Evolutionary conservation across 64 coral and sea anemone genomes (phyloP), one percentile per base, ranked within the genome.

Genomic region (Dendronephthya gigantea): DNA sequence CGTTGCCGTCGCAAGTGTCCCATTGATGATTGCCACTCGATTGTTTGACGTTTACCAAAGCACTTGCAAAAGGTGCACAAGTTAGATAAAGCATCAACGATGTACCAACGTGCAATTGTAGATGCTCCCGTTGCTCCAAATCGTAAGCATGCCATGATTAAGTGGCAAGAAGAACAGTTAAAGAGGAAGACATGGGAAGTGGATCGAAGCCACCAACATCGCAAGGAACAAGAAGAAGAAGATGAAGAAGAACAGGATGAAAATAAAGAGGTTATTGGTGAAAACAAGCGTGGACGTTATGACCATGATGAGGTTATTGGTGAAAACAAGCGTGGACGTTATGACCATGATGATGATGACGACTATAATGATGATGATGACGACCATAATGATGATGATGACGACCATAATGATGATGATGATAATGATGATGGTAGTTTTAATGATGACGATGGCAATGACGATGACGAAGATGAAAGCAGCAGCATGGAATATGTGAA

Each of bases 401-500:
- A n/a, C n/a, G n/a, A n/a, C n/a, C n/a, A n/a, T n/a, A 33, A 69
- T 47, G 0, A 28, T 75, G 34, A 81, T 48, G 32, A 40, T 51
- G 87, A 65, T 38, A 49, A 51, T 81, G 40, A 84, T n/a, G n/a
- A n/a, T n/a, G n/a, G n/a, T n/a, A n/a, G n/a, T 49, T 58, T 31
- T 37, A 59, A 82, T 39, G 41, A 15, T 40, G 48, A 86, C 69
- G 87, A 89, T 83, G 66, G 62, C 36, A 55, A 83, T 83, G 87
- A 89, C 29, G 58, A 79, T 74, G 74, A 66, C 75, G 68, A 83
- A 41, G 22, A n/a, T n/a, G n/a, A n/a, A n/a, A 50, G 48, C 48
- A 47, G 23, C 22, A 48, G 55, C 39, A 40, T 56, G 82, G 23
- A 38, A 50, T 51, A 37, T 49, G 55, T 16, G 2, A 66, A 66